Percentiles rank a stretch among this genome's conserved stretches.
These are phyloP conservation scores for Temnothorax rugatulus DNA, from an alignment of 2,888 invertebrate species.

Conservation along the genomic window DNA sequence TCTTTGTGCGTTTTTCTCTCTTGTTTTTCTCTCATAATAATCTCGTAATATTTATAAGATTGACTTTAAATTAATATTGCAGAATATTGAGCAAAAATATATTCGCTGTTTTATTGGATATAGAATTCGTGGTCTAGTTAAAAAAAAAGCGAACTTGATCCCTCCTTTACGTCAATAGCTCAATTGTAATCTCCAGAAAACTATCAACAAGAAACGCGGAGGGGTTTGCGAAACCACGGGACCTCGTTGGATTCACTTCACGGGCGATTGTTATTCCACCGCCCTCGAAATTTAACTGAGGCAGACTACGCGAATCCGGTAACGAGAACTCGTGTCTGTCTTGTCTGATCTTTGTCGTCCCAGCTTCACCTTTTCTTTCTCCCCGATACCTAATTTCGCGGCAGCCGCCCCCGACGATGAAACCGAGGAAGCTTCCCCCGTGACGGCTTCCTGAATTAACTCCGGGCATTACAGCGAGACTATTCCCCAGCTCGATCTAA, in stretches of 20 bases:
- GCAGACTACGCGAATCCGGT: slow-evolving; percentile 47
- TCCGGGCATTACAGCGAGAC: slow-evolving; percentile 61
- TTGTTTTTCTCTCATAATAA: background rate
- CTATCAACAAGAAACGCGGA: background rate
- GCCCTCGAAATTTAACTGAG: slow-evolving; percentile 70
- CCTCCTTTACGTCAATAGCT: background rate
- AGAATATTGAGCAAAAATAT: background rate
- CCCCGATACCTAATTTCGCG: slow-evolving; percentile 55
- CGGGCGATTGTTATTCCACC: slow-evolving; percentile 71
- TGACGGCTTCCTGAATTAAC: slow-evolving; percentile 57
- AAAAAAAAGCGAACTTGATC: background rate
- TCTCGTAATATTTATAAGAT: background rate
- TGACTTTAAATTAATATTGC: background rate
- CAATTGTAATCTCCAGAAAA: slow-evolving; percentile 5
- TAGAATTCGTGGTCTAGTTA: background rate
- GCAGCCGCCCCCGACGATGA: slow-evolving; percentile 40
- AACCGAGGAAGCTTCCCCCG: slow-evolving; percentile 47
- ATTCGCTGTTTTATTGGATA: background rate
- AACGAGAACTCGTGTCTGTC: slow-evolving; percentile 67
- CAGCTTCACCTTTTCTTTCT: background rate
- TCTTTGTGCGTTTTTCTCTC: background rate
- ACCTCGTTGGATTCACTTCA: slow-evolving; percentile 49
- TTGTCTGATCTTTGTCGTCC: slow-evolving; percentile 42
- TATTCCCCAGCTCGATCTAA: slow-evolving; percentile 39
- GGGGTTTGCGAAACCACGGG: background rate